Conservation (phyloP, 1,140 invertebrate species). For the Trachymyrmex cornetzi region DNA sequence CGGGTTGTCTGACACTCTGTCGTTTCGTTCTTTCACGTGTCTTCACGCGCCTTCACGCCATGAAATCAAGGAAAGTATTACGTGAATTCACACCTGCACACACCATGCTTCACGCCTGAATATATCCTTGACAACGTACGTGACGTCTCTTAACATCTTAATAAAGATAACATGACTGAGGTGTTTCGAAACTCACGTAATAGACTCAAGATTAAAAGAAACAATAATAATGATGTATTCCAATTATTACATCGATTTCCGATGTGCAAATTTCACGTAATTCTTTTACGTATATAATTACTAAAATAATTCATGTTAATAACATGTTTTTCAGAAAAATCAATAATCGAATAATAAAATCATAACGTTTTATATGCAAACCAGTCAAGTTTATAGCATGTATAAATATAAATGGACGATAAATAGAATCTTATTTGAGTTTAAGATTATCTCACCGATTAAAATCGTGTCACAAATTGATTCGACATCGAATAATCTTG, state of each 20-base stretch:
- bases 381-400: not conserved
- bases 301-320: not conserved
- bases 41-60: not conserved
- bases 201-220: not conserved
- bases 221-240: not conserved
- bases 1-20: conserved; percentile 35
- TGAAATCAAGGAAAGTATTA: conserved; percentile 39
- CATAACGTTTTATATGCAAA: not conserved
- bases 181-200: not conserved
- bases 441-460: not conserved
- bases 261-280: not conserved
- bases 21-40: conserved; percentile 20
- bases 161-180: not conserved
- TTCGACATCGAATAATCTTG: not conserved
- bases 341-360: conserved; percentile 8
- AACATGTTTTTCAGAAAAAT: not conserved
- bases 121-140: not conserved
- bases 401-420: conserved; percentile 1
- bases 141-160: not conserved
- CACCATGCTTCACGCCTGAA: not conserved
- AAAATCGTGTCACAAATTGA: not conserved
- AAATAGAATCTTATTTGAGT: not conserved
- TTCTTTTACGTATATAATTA: not conserved
- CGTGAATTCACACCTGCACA: conserved; percentile 4
- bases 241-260: not conserved